These are phyloP conservation scores for Hippoglossus stenolepis DNA, from an alignment of 2,113 vertebrate genomes.

Conservation along the genomic window DNA sequence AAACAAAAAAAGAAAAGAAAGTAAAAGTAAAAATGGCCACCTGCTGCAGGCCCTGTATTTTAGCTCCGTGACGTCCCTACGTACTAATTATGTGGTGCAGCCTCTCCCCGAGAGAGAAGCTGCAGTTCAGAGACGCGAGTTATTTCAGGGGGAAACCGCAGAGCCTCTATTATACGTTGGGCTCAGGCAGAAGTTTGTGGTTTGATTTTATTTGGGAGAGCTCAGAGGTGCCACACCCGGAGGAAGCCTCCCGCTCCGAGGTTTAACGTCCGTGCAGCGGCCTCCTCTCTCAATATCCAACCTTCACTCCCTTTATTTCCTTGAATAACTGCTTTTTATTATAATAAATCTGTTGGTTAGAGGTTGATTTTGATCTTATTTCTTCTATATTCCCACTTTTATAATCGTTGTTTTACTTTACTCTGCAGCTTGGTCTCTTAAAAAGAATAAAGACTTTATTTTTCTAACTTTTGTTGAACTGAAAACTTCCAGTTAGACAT, in stretches of 20 bases:
- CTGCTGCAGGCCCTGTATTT: slow-evolving; percentile 51
- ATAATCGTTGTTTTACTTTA: no score
- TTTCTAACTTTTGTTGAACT: accelerated
- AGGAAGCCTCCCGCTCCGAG: slow-evolving; percentile 42
- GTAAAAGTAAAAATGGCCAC: slow-evolving; percentile 44
- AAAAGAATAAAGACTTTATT: no score
- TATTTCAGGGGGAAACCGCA: slow-evolving; percentile 82
- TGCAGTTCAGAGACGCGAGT: slow-evolving; percentile 56
- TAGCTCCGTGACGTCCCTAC: slow-evolving; percentile 48
- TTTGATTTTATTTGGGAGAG: slow-evolving; percentile 63
- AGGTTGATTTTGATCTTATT: no score
- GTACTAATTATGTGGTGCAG: slow-evolving; percentile 80
- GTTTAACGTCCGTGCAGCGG: no score
- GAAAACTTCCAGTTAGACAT: no score
- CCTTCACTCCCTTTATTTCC: neutral
- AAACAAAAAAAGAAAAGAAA: neutral
- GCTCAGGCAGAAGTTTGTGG: slow-evolving; percentile 67
- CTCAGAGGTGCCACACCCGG: slow-evolving; percentile 73
- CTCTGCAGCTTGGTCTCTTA: no score
- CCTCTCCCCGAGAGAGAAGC: slow-evolving; percentile 61
- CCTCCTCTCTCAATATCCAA: neutral
- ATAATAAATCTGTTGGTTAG: no score
- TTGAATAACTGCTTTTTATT: neutral
- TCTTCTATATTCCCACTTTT: no score
- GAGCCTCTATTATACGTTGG: slow-evolving; percentile 78